Evolutionary conservation across 2,113 vertebrate species (phyloP).

Genomic region (Gracilinanus agilis): DNA sequence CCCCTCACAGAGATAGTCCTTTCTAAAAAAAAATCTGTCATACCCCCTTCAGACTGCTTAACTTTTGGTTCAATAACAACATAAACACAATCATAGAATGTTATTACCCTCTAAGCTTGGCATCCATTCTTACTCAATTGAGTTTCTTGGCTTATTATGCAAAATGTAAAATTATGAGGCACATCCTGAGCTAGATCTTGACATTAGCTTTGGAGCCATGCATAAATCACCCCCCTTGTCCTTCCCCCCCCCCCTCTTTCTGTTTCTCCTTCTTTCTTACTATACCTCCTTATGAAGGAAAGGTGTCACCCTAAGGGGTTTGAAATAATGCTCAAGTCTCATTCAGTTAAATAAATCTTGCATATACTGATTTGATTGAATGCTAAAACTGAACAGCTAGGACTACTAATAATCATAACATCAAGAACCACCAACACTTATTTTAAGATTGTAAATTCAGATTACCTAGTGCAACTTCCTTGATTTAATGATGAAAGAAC

Average conservation of each 20-base stretch:
- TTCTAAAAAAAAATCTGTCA: too few species aligned
- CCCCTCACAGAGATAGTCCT: rapidly evolving
- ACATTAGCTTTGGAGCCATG: not conserved
- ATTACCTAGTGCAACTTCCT: not conserved
- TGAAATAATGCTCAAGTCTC: not conserved
- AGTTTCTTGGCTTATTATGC: not conserved
- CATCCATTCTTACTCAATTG: not conserved
- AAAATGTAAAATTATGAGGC: not conserved
- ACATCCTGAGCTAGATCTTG: not conserved
- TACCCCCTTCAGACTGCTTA: not conserved
- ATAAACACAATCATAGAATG: not conserved
- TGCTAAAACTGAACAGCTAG: not conserved
- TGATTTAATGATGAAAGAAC: not conserved
- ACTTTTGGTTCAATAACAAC: not conserved
- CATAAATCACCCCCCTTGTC: not conserved
- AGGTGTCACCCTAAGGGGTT: not conserved
- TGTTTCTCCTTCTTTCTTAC: not conserved
- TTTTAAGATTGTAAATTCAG: not conserved
- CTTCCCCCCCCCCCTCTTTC: not conserved
- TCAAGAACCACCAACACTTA: not conserved
- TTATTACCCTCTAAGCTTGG: not conserved
- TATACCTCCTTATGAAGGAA: not conserved
- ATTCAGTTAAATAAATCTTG: not conserved
- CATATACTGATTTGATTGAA: not conserved
- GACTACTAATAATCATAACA: not conserved